Evolutionary conservation across 2,113 vertebrate genomes (phyloP).

Genomic region (Montifringilla adamsi): DNA sequence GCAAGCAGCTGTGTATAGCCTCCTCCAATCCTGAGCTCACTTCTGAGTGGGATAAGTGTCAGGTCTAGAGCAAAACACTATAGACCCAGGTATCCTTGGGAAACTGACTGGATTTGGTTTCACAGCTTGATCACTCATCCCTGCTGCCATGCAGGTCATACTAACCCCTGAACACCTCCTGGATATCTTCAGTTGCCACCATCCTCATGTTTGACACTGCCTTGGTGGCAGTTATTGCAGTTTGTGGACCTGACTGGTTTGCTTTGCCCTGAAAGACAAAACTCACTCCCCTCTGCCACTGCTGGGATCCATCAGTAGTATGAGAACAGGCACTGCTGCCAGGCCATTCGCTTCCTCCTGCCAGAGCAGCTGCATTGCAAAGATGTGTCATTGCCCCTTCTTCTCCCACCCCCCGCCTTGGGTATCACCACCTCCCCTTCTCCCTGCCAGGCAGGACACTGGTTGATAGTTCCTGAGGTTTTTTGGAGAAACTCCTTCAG

Average conservation of each 20-base stretch:
- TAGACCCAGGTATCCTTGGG: background rate
- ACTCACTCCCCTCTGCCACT: background rate
- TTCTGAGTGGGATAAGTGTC: background rate
- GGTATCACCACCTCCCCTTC: background rate
- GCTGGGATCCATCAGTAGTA: background rate
- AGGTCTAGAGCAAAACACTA: background rate
- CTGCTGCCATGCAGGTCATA: background rate
- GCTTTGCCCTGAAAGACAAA: background rate
- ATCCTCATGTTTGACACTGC: background rate
- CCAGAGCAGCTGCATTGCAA: background rate
- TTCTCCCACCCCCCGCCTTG: background rate
- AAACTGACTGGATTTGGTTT: background rate
- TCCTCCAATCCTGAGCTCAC: background rate
- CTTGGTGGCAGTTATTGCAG: background rate
- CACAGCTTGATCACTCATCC: background rate
- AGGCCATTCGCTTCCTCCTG: background rate
- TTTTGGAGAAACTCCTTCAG: slow-evolving; percentile 60
- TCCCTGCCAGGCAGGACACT: background rate
- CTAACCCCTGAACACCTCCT: background rate
- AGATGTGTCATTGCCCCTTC: background rate
- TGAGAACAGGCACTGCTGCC: background rate
- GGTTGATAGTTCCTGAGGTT: slow-evolving; percentile 60
- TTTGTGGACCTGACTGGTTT: background rate
- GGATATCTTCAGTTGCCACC: background rate
- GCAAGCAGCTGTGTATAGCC: background rate